Conservation (phyloP, 2,113 vertebrate species). For the Takifugu bimaculatus region DNA sequence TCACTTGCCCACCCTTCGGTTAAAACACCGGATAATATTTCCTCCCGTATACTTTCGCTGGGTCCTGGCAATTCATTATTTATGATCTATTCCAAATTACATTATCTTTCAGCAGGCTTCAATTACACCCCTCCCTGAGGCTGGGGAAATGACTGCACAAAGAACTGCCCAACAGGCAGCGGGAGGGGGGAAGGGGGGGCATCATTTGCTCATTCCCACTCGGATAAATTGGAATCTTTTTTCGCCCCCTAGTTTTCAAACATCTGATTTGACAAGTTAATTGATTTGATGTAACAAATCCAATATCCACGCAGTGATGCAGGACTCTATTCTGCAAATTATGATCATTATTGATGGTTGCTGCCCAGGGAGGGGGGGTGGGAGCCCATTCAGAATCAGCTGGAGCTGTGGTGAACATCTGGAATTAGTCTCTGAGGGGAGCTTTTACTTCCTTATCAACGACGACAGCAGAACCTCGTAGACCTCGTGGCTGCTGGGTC, state of each 20-base stretch:
- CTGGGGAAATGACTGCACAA: slow-evolving; percentile 56
- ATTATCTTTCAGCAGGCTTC: slow-evolving; percentile 73
- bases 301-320: slow-evolving; percentile 37
- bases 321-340: slow-evolving; percentile 35
- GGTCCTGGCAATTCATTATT: slow-evolving; percentile 69
- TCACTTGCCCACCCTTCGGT: slow-evolving; percentile 61
- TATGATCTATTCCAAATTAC: slow-evolving; percentile 75
- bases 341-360: slow-evolving; percentile 44
- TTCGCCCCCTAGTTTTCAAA: slow-evolving; percentile 25
- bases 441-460: too few species aligned
- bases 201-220: slow-evolving; percentile 40
- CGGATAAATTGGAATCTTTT: slow-evolving; percentile 14
- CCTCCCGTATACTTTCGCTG: slow-evolving; percentile 66
- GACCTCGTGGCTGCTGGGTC: too few species aligned
- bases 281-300: slow-evolving; percentile 54
- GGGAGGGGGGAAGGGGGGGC: slow-evolving; percentile 2
- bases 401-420: not conserved
- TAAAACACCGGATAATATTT: slow-evolving; percentile 75
- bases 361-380: not conserved
- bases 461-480: too few species aligned
- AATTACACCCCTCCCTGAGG: slow-evolving; percentile 70
- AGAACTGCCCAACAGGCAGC: slow-evolving; percentile 17
- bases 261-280: slow-evolving; percentile 51
- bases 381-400: slow-evolving; percentile 2
- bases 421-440: slow-evolving; percentile 12